Conservation (phyloP, 2,797 vertebrate species). For the Intellagama lesueurii region DNA sequence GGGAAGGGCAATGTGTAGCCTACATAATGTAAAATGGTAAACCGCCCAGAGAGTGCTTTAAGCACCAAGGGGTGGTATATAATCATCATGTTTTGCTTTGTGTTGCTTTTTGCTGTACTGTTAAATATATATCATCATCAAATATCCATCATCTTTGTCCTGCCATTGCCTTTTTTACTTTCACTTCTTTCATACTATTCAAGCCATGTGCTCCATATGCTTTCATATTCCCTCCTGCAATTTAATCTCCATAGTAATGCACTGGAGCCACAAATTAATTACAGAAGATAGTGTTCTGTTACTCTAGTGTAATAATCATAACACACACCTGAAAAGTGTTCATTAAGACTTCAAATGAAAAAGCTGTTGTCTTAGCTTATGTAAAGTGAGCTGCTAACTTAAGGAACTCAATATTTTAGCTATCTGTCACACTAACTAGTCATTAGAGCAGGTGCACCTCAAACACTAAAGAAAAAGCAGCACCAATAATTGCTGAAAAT, state of each 20-base stretch:
- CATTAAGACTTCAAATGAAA: slow-evolving; percentile 47
- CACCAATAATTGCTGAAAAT: slow-evolving; percentile 6
- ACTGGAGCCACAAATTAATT: slow-evolving; percentile 36
- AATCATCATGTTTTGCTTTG: too few relatives aligned
- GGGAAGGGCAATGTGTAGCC: too few relatives aligned
- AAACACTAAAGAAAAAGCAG: background rate
- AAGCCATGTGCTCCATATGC: background rate
- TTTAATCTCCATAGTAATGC: slow-evolving; percentile 8
- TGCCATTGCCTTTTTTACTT: background rate
- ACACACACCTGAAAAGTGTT: slow-evolving; percentile 46
- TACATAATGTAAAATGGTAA: too few relatives aligned
- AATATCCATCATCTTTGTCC: background rate
- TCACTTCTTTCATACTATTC: background rate
- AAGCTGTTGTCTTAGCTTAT: slow-evolving; percentile 19
- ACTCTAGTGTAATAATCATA: slow-evolving; percentile 37
- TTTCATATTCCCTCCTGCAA: background rate
- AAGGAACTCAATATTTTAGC: slow-evolving; percentile 46
- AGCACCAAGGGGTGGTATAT: too few relatives aligned
- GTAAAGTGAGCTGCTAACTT: slow-evolving; percentile 28
- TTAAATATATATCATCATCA: too few relatives aligned
- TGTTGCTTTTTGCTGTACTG: background rate
- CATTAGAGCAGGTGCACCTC: background rate
- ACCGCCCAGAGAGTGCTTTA: too few relatives aligned
- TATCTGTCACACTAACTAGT: slow-evolving; percentile 22
- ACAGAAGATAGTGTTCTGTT: slow-evolving; percentile 24